Evolutionary conservation across 2,888 invertebrate species (phyloP).

Genomic region (Sthenelais limicola): DNA sequence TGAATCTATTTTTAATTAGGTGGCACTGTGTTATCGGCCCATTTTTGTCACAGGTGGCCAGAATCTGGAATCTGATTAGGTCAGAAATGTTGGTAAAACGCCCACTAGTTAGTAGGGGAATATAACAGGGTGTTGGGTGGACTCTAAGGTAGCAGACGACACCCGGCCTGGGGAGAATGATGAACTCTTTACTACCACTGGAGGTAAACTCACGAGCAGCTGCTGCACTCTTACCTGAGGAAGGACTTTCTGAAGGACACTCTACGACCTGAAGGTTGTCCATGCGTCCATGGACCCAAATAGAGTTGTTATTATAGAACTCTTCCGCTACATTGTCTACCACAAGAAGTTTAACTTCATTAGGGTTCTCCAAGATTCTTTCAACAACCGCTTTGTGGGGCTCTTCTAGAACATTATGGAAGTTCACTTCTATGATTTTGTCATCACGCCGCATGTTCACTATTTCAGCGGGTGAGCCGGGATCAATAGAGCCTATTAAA

Average conservation of each 20-base stretch:
- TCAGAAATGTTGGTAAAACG: no score
- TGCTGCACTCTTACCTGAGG: constrained; percentile 4
- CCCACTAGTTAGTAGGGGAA: no score
- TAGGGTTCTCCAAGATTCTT: constrained; percentile 85
- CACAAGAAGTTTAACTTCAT: constrained; percentile 90
- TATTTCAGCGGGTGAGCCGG: constrained; percentile 66
- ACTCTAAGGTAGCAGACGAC: no score
- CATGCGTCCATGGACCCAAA: constrained; percentile 74
- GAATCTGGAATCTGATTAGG: no score
- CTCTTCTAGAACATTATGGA: constrained; percentile 88
- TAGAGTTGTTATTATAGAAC: constrained; percentile 77
- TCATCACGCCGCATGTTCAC: constrained; percentile 85
- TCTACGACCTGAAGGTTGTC: constrained; percentile 32
- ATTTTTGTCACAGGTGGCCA: no score
- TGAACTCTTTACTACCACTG: no score
- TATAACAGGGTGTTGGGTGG: no score
- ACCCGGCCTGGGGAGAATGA: no score
- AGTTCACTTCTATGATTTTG: constrained; percentile 83
- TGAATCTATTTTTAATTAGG: no score
- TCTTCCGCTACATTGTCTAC: constrained; percentile 82
- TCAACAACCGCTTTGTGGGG: constrained; percentile 91
- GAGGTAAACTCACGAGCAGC: no score
- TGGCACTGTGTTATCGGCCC: no score
- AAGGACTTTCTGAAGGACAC: constrained; percentile 38
- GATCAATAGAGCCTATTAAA: constrained; percentile 93